Percentiles rank a stretch among this genome's conserved stretches.
phyloP scores from a whole-genome alignment of 2,888 invertebrate species.

The Drosophila monieri region DNA sequence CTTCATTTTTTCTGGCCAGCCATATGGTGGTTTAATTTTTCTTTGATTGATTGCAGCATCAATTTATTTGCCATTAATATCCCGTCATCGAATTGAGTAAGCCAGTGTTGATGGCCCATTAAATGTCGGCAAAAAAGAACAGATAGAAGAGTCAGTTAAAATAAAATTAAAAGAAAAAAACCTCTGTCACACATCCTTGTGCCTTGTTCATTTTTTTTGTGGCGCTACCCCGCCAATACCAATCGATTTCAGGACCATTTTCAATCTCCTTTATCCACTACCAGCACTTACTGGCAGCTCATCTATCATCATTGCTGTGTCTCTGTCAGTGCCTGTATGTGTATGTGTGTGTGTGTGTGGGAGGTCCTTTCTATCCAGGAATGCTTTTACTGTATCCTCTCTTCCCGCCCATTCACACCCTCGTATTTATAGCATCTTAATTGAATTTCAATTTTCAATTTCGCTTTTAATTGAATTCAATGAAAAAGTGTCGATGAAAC shows the following conservation, averaged over 20 bases:
- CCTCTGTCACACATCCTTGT: constrained; percentile 24
- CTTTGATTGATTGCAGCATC: constrained; percentile 60
- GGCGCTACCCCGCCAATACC: background rate
- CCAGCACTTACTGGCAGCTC: constrained; percentile 31
- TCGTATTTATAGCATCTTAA: constrained; percentile 76
- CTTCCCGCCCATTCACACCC: constrained; percentile 11
- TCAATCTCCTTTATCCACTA: constrained; percentile 30
- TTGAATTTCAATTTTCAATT: constrained; percentile 80
- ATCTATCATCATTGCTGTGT: constrained; percentile 43
- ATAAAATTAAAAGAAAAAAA: constrained; percentile 16
- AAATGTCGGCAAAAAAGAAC: constrained; percentile 28
- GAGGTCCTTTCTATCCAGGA: constrained; percentile 30
- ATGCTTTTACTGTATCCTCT: constrained; percentile 49
- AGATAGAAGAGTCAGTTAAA: constrained; percentile 6
- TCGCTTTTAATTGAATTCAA: constrained; percentile 80
- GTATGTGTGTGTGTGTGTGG: constrained; percentile 1
- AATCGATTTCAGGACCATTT: constrained; percentile 13
- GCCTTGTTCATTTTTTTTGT: constrained; percentile 7
- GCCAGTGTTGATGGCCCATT: constrained; percentile 60
- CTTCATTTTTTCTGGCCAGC: constrained; percentile 32
- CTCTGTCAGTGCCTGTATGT: constrained; percentile 5
- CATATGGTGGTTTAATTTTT: constrained; percentile 15
- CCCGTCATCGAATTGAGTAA: constrained; percentile 39
- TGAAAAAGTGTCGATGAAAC: constrained; percentile 80
- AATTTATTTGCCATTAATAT: constrained; percentile 63